Evolutionary conservation across 2,888 invertebrate species (phyloP), one percentile per base, ranked within the genome.

Genomic region (Cephus runcator): DNA sequence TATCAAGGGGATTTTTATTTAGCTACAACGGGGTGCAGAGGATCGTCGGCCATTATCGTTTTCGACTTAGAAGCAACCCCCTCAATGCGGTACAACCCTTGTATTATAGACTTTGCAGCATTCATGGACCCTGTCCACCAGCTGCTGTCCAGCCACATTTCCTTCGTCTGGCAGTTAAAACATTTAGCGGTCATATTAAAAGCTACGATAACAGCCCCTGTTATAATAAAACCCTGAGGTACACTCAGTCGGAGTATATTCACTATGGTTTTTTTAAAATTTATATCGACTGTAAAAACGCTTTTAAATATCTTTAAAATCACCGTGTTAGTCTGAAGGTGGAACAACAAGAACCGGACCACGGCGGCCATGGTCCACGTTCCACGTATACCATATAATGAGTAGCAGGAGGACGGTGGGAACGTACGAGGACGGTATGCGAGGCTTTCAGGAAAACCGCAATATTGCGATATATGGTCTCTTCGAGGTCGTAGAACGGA

Each of bases 391-490:
- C 40, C 40, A 40, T 40, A 40, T 40, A 40, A 40, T 15, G 15
- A 4, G 40, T 15, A 15, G 40, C 40, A 40, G 15, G 40, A 40
- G 40, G 40, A 15, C 15, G 40, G 40, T 40, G 15, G 40, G 40
- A 40, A 40, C 40, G 15, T 6, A 40, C 40, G 15, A 34, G 73
- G 73, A n/a, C n/a, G 15, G 69, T 33, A 33, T 33, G 69, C 31
- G 69, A 69, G 69, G 69, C 15, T 30, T 69, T 11, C 36, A 69
- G 31, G 35, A 73, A 77, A 79, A 74, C 76, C 79, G 74, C 77
- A 79, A 73, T 75, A 76, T 78, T 76, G 77, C 80, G 77, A 80
- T 80, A 77, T 80, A 77, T 69, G 4, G 30, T 23, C 69, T 33
- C 30, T 15, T 40, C 6, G 40, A 40, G 15, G 40, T 15, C 40